Evolutionary conservation across 2,888 invertebrate species (phyloP).

Genomic region (Apeira syringaria): DNA sequence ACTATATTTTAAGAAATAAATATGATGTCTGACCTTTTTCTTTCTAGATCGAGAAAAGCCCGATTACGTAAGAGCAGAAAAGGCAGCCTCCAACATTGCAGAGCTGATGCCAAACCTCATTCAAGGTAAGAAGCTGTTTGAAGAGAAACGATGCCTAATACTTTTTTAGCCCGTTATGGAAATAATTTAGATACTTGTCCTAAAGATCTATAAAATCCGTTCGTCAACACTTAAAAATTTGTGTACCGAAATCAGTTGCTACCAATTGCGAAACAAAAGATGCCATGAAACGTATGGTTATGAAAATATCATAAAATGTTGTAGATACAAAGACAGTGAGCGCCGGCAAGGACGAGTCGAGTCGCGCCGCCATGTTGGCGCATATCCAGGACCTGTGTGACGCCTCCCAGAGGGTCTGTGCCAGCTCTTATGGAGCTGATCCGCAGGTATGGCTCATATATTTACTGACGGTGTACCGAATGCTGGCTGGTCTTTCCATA

Average conservation of each 20-base stretch:
- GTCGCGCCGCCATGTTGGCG: constrained; percentile 35
- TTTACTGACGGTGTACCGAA: too few relatives aligned
- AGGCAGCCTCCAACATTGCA: constrained; percentile 37
- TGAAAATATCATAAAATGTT: neutral
- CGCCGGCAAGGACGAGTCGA: constrained; percentile 27
- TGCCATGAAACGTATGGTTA: too few relatives aligned
- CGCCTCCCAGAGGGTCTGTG: constrained; percentile 35
- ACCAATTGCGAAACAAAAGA: too few relatives aligned
- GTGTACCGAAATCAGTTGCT: too few relatives aligned
- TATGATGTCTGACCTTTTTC: too few relatives aligned
- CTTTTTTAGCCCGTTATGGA: too few relatives aligned
- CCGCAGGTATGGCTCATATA: constrained; percentile 21
- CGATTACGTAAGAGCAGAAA: constrained; percentile 41
- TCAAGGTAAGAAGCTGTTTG: constrained; percentile 35
- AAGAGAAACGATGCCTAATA: too few relatives aligned
- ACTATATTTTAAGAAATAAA: too few relatives aligned
- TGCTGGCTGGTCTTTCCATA: too few relatives aligned
- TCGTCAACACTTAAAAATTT: too few relatives aligned
- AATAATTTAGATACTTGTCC: too few relatives aligned
- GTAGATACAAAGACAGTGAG: constrained; percentile 40
- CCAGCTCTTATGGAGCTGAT: constrained; percentile 22
- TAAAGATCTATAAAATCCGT: too few relatives aligned
- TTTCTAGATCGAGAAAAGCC: constrained; percentile 41
- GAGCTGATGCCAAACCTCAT: constrained; percentile 44
- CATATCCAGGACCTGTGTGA: constrained; percentile 38